Evolutionary conservation across 2,113 vertebrate species (phyloP), one percentile per base, ranked within the genome.

Genomic region (Peromyscus leucopus): DNA sequence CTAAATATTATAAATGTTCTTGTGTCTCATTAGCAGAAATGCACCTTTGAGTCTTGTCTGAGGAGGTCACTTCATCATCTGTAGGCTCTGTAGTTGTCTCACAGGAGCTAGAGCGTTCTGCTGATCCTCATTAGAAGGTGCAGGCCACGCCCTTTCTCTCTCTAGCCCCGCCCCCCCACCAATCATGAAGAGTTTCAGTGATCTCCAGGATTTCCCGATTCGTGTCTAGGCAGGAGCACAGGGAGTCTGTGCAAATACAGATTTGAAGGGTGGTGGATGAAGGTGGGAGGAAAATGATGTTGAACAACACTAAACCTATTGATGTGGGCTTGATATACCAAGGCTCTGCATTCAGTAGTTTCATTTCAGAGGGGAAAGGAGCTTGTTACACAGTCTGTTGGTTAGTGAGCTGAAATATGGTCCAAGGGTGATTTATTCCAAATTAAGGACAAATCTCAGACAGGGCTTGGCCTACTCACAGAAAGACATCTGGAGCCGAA

Each of bases 1-100:
- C 24, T 24, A 33, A 76, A 48, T 82, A 91, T 83, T 96, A n/a
- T 17, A n/a, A 71, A 48, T 80, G 88, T 76, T 96, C 59, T n/a
- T 33, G 31, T 31, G 1, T 46, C 19, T 39, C 46, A 72, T 33
- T 22, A 39, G 21, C 21, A 90, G 31, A 90, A 42, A 26, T 48
- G 72, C n/a, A 71, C 21, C 17, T 71, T 69, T 55, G 19, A 67
- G 8, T 89, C 6, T 39, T 69, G 2, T 15, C 42, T n/a, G n/a
- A n/a, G n/a, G n/a, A n/a, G n/a, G n/a, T n/a, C n/a, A n/a, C n/a
- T 33, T 21, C 75, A 84, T 59, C 61, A 74, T 65, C 61, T 63
- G 83, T 89, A 89, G 42, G 83, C 16, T 17, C 33, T 72, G 12
- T 85, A 48, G 61, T 79, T 28, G 9, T 59, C 42, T 63, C 59